phyloP scores from a whole-genome alignment of 2,113 vertebrate species.

The Thomomys bottae region DNA sequence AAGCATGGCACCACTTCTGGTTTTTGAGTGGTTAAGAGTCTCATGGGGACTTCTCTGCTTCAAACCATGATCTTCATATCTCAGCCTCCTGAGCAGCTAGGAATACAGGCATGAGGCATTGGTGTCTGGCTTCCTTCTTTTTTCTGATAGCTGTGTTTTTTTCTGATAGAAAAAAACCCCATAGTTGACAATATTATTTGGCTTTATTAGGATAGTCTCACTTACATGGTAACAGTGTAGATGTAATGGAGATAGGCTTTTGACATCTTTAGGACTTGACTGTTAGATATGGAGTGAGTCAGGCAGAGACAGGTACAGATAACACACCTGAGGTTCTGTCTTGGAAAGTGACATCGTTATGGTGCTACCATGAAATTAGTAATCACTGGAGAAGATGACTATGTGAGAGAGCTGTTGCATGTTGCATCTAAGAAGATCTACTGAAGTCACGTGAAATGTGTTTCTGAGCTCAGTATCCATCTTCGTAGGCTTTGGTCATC shows the following conservation, averaged over 20 bases:
- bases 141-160: conserved; percentile 34
- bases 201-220: background rate
- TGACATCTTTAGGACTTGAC: background rate
- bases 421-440: background rate
- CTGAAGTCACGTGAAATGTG: background rate
- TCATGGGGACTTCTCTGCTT: too few species aligned
- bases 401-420: background rate
- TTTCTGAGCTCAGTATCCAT: background rate
- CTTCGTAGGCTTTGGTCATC: background rate
- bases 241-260: background rate
- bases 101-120: too few species aligned
- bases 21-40: too few species aligned
- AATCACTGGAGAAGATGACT: background rate
- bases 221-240: background rate
- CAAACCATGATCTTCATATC: too few species aligned
- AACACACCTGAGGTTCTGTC: background rate
- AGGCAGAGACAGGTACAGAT: background rate
- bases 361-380: background rate
- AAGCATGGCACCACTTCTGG: too few species aligned
- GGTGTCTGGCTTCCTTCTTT: background rate
- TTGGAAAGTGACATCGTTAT: background rate
- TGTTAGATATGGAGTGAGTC: background rate
- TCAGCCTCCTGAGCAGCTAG: too few species aligned
- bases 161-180: background rate
- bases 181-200: background rate